A percentile compares a stretch with the other conserved stretches of the same genome.
Evolutionary conservation across 2,888 invertebrate genomes (phyloP).

Genomic region (Auanema sp.): DNA sequence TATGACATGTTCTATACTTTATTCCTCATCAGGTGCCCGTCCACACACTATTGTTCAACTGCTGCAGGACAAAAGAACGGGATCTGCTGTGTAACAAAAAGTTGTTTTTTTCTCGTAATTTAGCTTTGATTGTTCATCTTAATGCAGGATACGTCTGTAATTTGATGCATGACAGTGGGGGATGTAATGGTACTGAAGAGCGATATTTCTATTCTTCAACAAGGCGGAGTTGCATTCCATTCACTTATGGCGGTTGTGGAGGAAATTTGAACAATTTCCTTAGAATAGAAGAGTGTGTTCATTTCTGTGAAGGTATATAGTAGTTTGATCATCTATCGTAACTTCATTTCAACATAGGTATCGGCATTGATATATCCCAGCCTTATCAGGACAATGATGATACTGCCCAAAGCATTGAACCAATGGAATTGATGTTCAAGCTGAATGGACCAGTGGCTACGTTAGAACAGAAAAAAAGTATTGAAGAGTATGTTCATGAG

Average conservation of each 20-base stretch:
- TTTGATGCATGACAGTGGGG: conserved; percentile 38
- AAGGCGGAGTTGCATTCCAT: conserved; percentile 38
- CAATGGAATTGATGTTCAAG: conserved; percentile 49
- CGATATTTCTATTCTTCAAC: conserved; percentile 47
- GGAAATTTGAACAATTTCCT: conserved; percentile 60
- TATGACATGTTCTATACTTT: neutral
- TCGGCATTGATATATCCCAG: conserved; percentile 38
- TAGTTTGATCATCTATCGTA: neutral
- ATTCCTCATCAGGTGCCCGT: conserved; percentile 36
- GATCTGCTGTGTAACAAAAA: conserved; percentile 54
- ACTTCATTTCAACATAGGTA: conserved; percentile 22
- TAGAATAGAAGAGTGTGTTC: conserved; percentile 44
- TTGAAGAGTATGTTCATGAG: conserved; percentile 34
- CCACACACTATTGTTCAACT: conserved; percentile 55
- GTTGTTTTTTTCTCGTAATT: conserved; percentile 16
- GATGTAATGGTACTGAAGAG: conserved; percentile 37
- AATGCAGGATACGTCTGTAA: conserved; percentile 51
- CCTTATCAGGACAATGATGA: conserved; percentile 37
- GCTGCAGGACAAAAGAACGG: conserved; percentile 37
- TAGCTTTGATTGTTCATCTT: too few relatives aligned
- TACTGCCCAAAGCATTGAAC: conserved; percentile 23
- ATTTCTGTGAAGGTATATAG: conserved; percentile 38
- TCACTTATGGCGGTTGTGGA: conserved; percentile 56
- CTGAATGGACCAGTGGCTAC: conserved; percentile 46
- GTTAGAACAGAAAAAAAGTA: conserved; percentile 26